These are phyloP conservation scores for Cynoglossus semilaevis DNA, from an alignment of 2,113 vertebrate species.

Conservation along the genomic window DNA sequence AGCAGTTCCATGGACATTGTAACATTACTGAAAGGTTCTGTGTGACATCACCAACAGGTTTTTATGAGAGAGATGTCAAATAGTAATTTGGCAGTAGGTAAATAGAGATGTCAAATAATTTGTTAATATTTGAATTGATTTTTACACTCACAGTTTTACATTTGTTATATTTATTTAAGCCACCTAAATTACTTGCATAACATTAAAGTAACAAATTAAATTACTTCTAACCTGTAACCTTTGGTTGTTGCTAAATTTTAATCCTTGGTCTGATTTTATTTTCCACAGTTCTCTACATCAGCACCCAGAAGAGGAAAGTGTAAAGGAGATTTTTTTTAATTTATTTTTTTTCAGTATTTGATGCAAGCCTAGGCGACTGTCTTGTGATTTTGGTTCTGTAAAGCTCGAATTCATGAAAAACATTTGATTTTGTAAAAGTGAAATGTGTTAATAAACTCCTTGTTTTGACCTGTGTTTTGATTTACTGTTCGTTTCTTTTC, in stretches of 20 bases:
- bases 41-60: no score
- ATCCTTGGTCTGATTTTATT: neutral
- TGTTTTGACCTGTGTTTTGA: conserved; percentile 35
- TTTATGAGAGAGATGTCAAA: no score
- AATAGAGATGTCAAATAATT: no score
- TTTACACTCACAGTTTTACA: no score
- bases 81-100: no score
- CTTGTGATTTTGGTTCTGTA: conserved; percentile 48
- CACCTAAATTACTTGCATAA: no score
- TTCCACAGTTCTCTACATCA: conserved; percentile 93
- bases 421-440: conserved; percentile 54
- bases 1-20: no score
- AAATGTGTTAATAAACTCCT: conserved; percentile 54
- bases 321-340: conserved; percentile 67
- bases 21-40: no score
- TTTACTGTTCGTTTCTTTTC: neutral
- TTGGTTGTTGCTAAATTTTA: neutral
- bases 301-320: conserved; percentile 99
- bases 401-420: conserved; percentile 32
- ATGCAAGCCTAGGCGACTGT: conserved; percentile 11
- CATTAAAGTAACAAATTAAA: no score
- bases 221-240: no score
- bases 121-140: no score
- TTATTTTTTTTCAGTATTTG: conserved; percentile 32
- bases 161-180: no score